Evolutionary conservation across 1,140 invertebrate genomes (phyloP).

Genomic region (Bombus cullumanus): DNA sequence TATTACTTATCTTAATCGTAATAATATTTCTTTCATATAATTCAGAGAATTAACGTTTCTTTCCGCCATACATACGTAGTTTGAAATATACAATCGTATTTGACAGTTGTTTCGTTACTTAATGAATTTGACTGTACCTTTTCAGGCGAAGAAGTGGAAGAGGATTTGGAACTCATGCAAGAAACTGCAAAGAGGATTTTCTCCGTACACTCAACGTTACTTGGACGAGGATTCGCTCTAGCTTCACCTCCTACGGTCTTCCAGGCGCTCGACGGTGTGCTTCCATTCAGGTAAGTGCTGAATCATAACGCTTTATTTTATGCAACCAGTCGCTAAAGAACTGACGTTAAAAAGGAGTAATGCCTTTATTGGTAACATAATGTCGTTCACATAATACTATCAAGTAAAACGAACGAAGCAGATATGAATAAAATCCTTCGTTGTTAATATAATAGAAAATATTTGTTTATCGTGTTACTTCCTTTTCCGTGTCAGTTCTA

Average conservation of each 20-base stretch:
- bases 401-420: neutral
- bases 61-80: neutral
- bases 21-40: neutral
- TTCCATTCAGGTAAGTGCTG: constrained; percentile 91
- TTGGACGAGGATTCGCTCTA: constrained; percentile 96
- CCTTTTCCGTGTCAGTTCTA: neutral
- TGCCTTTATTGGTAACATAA: neutral
- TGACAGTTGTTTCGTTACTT: neutral
- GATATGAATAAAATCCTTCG: neutral
- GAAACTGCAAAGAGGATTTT: constrained; percentile 89
- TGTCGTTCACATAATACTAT: neutral
- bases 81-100: neutral
- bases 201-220: constrained; percentile 87
- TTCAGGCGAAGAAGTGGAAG: constrained; percentile 89
- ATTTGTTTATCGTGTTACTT: neutral
- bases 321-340: neutral
- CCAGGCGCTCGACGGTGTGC: constrained; percentile 94
- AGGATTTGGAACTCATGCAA: constrained; percentile 88
- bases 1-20: constrained; percentile 28
- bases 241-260: constrained; percentile 92
- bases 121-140: constrained; percentile 45
- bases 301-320: neutral
- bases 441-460: neutral
- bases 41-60: neutral
- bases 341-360: constrained; percentile 37